phyloP scores from a whole-genome alignment of 2,113 vertebrate genomes.

The Thinocorus orbignyianus region DNA sequence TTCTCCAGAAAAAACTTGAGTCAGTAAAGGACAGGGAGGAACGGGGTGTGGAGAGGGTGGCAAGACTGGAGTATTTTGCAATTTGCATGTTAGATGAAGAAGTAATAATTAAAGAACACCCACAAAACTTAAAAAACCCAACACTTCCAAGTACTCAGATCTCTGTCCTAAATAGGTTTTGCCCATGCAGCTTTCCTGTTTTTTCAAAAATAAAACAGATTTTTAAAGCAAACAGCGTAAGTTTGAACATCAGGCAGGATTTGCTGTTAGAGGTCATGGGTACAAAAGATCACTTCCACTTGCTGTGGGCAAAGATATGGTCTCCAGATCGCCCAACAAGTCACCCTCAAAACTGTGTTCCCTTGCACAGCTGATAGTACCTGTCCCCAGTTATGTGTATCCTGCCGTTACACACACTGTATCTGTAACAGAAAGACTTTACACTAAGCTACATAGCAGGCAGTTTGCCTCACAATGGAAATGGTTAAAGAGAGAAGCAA shows the following conservation, averaged over 20 bases:
- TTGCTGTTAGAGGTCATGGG: not conserved
- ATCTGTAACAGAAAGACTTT: not conserved
- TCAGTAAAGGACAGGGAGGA: not conserved
- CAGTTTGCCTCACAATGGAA: not conserved
- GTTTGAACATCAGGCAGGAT: not conserved
- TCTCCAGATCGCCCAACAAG: not conserved
- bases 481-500: not conserved
- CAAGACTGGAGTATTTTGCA: not conserved
- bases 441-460: not conserved
- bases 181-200: not conserved
- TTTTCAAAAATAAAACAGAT: not conserved
- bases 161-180: not conserved
- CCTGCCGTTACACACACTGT: fast-evolving
- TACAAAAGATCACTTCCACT: not conserved
- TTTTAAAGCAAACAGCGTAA: not conserved
- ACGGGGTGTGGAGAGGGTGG: no score
- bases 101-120: not conserved
- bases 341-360: not conserved
- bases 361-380: not conserved
- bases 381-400: fast-evolving
- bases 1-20: not conserved
- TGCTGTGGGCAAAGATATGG: not conserved
- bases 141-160: not conserved
- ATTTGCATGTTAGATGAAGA: not conserved
- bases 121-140: not conserved